Percentiles rank a stretch among this genome's conserved stretches.
Evolutionary conservation across 2,888 invertebrate genomes (phyloP).

Genomic region (Cremastinae sp.): DNA sequence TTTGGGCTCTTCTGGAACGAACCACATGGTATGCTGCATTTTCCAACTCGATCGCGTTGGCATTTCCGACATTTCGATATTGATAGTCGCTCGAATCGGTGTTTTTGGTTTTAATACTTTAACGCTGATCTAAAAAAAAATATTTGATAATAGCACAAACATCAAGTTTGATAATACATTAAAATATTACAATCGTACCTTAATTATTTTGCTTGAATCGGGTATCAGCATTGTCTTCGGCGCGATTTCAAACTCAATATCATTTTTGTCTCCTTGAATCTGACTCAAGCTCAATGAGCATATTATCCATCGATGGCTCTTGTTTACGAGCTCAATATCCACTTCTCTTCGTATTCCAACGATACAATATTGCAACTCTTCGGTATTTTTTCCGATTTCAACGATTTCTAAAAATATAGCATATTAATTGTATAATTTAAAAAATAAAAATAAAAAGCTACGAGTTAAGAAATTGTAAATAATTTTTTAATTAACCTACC

Average conservation of each 20-base stretch:
- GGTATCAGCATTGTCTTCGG: slow-evolving; percentile 72
- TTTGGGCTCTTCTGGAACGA: slow-evolving; percentile 75
- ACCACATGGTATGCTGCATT: slow-evolving; percentile 75
- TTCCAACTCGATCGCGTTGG: slow-evolving; percentile 72
- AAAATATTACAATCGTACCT: slow-evolving; percentile 63
- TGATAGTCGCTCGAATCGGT: slow-evolving; percentile 71
- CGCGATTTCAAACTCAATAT: slow-evolving; percentile 70
- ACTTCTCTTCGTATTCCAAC: slow-evolving; percentile 72
- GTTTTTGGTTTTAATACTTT: slow-evolving; percentile 71
- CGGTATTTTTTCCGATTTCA: slow-evolving; percentile 71
- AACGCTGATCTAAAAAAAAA: slow-evolving; percentile 72
- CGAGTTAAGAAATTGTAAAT: background rate
- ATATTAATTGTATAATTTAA: background rate
- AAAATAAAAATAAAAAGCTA: background rate
- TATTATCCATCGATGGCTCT: slow-evolving; percentile 75
- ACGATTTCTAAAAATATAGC: slow-evolving; percentile 62
- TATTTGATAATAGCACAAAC: background rate
- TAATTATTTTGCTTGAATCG: slow-evolving; percentile 68
- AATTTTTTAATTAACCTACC: slow-evolving; percentile 20
- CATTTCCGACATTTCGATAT: slow-evolving; percentile 73
- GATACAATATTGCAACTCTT: slow-evolving; percentile 74
- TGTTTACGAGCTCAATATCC: slow-evolving; percentile 74
- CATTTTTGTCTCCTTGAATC: slow-evolving; percentile 73
- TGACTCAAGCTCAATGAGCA: slow-evolving; percentile 70
- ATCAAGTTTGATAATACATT: no score